phyloP scores from a whole-genome alignment of 2,797 vertebrate species.

The Chelmon rostratus region DNA sequence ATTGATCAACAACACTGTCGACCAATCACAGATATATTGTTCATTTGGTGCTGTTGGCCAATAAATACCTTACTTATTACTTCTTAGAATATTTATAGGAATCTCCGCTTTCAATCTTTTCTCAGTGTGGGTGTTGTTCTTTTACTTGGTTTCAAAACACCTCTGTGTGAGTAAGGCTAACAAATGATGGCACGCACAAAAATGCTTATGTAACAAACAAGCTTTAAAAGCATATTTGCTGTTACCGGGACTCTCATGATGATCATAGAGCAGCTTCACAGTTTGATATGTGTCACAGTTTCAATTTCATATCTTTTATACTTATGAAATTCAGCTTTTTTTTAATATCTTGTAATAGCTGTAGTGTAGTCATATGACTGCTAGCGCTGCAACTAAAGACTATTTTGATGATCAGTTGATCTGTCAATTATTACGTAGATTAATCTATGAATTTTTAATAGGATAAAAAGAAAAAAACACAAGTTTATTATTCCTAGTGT shows the following conservation, averaged over 20 bases:
- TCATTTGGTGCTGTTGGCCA: conserved; percentile 21
- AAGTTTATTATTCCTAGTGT: too few species aligned
- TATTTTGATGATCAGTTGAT: too few species aligned
- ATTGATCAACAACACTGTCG: conserved; percentile 54
- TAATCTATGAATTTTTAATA: too few species aligned
- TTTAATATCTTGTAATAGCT: too few species aligned
- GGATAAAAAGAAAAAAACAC: too few species aligned
- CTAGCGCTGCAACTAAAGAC: too few species aligned
- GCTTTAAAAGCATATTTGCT: conserved; percentile 2
- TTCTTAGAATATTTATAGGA: conserved; percentile 51
- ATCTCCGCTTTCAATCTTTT: conserved; percentile 15
- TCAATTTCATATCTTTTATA: too few species aligned
- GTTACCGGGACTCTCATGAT: not conserved
- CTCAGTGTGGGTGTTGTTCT: conserved; percentile 7
- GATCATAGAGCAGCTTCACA: not conserved
- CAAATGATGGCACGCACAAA: conserved; percentile 34
- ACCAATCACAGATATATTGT: conserved; percentile 24
- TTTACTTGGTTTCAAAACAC: conserved; percentile 39
- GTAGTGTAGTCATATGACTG: too few species aligned
- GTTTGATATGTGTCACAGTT: too few species aligned
- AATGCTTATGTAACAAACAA: conserved; percentile 25
- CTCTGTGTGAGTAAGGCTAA: conserved; percentile 23
- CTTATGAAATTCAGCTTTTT: too few species aligned
- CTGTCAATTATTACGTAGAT: too few species aligned
- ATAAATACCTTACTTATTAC: conserved; percentile 19